Base-by-base conservation (phyloP, 2,888 invertebrate genomes). In the Thecocarcelia acutangulata region DNA sequence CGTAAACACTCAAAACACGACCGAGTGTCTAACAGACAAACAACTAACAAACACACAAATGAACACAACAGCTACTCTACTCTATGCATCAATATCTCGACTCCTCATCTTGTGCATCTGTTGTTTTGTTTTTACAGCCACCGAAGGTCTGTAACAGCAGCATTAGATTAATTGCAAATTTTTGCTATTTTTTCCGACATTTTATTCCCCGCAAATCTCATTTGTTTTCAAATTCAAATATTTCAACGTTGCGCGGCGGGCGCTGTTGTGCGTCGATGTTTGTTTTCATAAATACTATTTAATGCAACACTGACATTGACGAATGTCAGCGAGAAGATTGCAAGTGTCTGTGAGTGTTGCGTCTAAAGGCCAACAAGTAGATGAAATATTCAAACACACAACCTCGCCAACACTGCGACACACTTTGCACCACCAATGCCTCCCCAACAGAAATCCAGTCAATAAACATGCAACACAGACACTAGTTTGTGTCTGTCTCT, bases 251-350 rank as follows among this genome's bases (percentile, higher is more conserved):
- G 9, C 33, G 8, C 9, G 33, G 56, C 80, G 33, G 6, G 33
- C 17, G 77, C 56, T 33, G 75, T 15, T 42, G 63, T 74, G 74
- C 74, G 69, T 74, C 50, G 42, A 11, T 73, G 68, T 63, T 76
- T 80, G 75, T 76, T 81, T 81, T 76, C 40, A 75, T 69, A 61
- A 76, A 76, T 72, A 50, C 68, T 61, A 42, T 76, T 81, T 76
- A 81, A 81, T 81, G 76, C 76, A 84, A 83, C 83, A 76, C 83
- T 87, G 87, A 87, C 87, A 88, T 86, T 88, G 86, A 80, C 84
- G 84, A 87, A 88, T 87, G 81, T 73, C 81, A 76, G 76, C 73
- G 54, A 15, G 68, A 56, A 76, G 76, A 77, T 64, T 66, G 46
- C 54, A 33, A 17, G 61, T 61, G 50, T 15, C 28, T 56, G 56